Percentiles rank a stretch among this genome's conserved stretches.
These are phyloP conservation scores for Cataglyphis cursor DNA, from an alignment of 2,888 invertebrate species.

Conservation along the genomic window DNA sequence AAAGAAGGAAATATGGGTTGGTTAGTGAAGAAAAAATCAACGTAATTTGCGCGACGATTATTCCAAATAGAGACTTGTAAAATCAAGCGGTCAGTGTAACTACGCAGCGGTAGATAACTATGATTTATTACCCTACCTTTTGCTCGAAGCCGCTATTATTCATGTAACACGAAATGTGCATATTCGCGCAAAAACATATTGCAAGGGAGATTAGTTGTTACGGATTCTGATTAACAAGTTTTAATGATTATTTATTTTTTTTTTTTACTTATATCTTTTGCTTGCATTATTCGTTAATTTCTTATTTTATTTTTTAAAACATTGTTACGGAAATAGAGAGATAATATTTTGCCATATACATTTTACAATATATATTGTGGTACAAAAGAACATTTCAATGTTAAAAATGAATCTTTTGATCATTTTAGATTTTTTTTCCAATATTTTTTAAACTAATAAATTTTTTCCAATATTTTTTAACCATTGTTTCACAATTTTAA, in stretches of 20 bases:
- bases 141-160: slow-evolving; percentile 22
- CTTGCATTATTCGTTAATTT: not conserved
- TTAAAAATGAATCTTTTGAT: not conserved
- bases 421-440: not conserved
- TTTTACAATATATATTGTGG: not conserved
- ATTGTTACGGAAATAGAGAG: not conserved
- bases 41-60: slow-evolving; percentile 29
- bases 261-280: not conserved
- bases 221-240: not conserved
- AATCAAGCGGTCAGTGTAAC: slow-evolving; percentile 40
- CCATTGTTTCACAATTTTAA: not conserved
- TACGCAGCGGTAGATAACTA: slow-evolving; percentile 10
- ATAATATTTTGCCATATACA: not conserved
- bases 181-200: slow-evolving; percentile 15
- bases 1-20: not conserved
- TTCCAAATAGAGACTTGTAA: slow-evolving; percentile 36
- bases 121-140: slow-evolving; percentile 27
- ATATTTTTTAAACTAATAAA: not conserved
- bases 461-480: not conserved
- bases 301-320: not conserved
- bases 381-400: not conserved
- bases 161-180: slow-evolving; percentile 10
- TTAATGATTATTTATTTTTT: not conserved
- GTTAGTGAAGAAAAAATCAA: slow-evolving; percentile 11
- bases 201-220: not conserved